Percentiles rank a stretch among this genome's conserved stretches.
These are phyloP conservation scores for Sycobia sp. DNA, from an alignment of 1,140 invertebrate genomes.

Conservation along the genomic window DNA sequence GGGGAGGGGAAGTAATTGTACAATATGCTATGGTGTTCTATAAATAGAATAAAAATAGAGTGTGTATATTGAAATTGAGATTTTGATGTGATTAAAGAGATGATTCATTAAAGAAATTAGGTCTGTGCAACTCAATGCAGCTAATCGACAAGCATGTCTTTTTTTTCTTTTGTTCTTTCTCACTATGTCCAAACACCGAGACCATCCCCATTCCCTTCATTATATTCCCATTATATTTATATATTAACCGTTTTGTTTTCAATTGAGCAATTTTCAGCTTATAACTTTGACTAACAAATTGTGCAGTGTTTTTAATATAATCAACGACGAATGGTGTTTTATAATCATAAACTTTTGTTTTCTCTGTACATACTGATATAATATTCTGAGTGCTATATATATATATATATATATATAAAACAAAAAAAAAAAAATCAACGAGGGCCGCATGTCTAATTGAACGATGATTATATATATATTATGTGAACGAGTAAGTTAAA, in stretches of 20 bases:
- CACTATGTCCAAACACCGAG: not conserved
- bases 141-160: slow-evolving; percentile 34
- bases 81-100: slow-evolving; percentile 10
- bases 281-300: slow-evolving; percentile 23
- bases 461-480: no score
- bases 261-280: slow-evolving; percentile 13
- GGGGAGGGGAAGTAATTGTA: no score
- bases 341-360: slow-evolving; percentile 23
- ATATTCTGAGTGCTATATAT: no score
- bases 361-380: no score
- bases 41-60: slow-evolving; percentile 1
- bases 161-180: slow-evolving; percentile 10
- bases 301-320: slow-evolving; percentile 13
- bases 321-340: slow-evolving; percentile 8
- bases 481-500: slow-evolving; percentile 22
- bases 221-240: no score
- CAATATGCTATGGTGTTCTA: no score
- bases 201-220: no score
- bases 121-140: slow-evolving; percentile 28
- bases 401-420: no score
- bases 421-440: no score
- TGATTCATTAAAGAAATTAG: slow-evolving; percentile 7
- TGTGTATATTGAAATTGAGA: slow-evolving; percentile 6
- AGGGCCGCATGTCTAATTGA: slow-evolving; percentile 18
- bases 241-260: slow-evolving; percentile 1